Percentiles rank a stretch among this genome's conserved stretches.
phyloP scores from a whole-genome alignment of 1,140 invertebrate species.

The Drosophila tropicalis region DNA sequence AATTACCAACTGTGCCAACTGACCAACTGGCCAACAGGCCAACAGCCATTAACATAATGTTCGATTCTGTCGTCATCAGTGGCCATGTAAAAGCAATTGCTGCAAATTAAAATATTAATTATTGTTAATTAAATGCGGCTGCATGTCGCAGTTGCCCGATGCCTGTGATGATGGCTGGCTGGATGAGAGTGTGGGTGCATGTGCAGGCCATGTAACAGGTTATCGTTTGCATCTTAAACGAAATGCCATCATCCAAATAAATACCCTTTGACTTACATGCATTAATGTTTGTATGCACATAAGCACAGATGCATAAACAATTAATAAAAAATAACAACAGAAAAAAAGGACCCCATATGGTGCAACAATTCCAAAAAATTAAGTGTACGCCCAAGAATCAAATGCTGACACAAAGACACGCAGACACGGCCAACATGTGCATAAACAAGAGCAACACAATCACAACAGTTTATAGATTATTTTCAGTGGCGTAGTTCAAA shows the following conservation, averaged over 20 bases:
- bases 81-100: conserved; percentile 41
- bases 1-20: conserved; percentile 54
- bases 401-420: conserved; percentile 37
- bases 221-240: conserved; percentile 29
- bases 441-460: conserved; percentile 47
- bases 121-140: conserved; percentile 63
- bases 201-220: conserved; percentile 49
- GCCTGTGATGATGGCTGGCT: too few species aligned
- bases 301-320: conserved; percentile 29
- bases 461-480: conserved; percentile 11
- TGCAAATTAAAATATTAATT: conserved; percentile 57
- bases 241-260: conserved; percentile 1
- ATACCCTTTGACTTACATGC: neutral
- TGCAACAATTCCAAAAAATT: conserved; percentile 61
- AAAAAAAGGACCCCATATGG: conserved; percentile 70
- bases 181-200: conserved; percentile 26
- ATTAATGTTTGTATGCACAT: neutral
- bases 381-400: conserved; percentile 68
- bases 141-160: conserved; percentile 29
- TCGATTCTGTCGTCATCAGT: conserved; percentile 31
- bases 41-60: conserved; percentile 56
- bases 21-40: conserved; percentile 19
- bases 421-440: conserved; percentile 52
- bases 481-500: neutral
- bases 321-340: conserved; percentile 7